These are phyloP conservation scores for Zapus hudsonius DNA, from an alignment of 2,113 vertebrate genomes.

Conservation along the genomic window DNA sequence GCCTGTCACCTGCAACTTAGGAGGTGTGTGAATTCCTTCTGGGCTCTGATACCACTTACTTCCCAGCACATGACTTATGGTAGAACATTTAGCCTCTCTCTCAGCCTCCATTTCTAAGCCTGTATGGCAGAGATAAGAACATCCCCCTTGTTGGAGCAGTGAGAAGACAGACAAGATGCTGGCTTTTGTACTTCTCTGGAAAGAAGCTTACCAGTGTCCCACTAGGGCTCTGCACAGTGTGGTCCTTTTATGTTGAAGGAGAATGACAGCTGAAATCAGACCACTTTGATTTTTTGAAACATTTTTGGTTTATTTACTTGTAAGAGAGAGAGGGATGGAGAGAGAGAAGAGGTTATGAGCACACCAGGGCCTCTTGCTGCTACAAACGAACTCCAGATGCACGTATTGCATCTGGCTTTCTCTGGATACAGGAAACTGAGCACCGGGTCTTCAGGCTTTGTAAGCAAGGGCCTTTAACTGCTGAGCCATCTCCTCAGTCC, in stretches of 20 bases:
- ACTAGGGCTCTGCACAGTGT: background rate
- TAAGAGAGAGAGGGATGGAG: too few species aligned
- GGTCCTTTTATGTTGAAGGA: constrained; percentile 2
- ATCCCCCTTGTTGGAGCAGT: background rate
- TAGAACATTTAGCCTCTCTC: background rate
- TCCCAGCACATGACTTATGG: background rate
- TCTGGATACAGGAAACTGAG: too few species aligned
- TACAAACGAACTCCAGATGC: too few species aligned
- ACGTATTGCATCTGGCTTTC: too few species aligned
- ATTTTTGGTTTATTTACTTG: too few species aligned
- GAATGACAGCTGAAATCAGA: background rate
- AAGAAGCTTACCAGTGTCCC: background rate
- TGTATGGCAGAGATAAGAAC: background rate
- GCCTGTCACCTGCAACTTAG: background rate
- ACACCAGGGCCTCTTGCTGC: too few species aligned
- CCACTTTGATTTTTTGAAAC: background rate
- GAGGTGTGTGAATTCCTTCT: background rate
- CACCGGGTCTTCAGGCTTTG: too few species aligned
- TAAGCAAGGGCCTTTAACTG: too few species aligned
- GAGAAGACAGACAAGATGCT: background rate
- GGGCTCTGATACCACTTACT: background rate
- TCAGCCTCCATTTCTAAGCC: background rate
- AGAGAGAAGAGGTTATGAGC: too few species aligned
- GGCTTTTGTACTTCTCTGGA: background rate
- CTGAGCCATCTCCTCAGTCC: too few species aligned